phyloP scores from a whole-genome alignment of 2,113 vertebrate species.

The Nansenia antarctica region DNA sequence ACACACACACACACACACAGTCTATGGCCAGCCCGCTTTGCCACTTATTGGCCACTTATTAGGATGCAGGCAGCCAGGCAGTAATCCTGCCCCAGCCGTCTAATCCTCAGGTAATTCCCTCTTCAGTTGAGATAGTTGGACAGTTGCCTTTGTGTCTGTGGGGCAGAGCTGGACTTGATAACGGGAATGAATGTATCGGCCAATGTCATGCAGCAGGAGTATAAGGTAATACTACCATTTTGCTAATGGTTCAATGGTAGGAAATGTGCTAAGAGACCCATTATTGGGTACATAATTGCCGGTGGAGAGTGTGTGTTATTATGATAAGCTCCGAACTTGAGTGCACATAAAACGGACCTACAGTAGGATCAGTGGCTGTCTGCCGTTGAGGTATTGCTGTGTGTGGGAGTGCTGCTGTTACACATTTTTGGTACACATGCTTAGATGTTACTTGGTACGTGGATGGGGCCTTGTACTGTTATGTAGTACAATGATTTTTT shows the following conservation, averaged over 20 bases:
- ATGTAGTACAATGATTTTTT: no score
- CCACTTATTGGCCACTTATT: constrained; percentile 65
- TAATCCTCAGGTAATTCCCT: constrained; percentile 60
- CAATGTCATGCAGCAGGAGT: constrained; percentile 53
- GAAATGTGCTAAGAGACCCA: neutral
- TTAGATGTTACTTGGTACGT: no score
- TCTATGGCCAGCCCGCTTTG: constrained; percentile 34
- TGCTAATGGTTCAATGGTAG: neutral
- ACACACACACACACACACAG: neutral
- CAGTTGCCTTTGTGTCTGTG: constrained; percentile 30
- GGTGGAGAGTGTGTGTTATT: no score
- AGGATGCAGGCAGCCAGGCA: constrained; percentile 48
- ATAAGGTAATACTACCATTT: constrained; percentile 48
- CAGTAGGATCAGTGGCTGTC: no score
- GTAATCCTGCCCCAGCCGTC: constrained; percentile 57
- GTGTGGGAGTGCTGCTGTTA: no score
- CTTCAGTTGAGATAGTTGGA: constrained; percentile 23
- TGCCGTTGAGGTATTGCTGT: no score
- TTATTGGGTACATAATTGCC: neutral
- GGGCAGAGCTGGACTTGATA: constrained; percentile 33
- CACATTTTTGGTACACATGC: no score
- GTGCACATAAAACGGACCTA: no score
- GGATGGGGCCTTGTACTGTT: no score
- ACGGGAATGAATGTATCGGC: constrained; percentile 27
- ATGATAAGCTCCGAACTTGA: no score